A percentile compares a stretch with the other conserved stretches of the same genome.
Evolutionary conservation across 2,888 invertebrate species (phyloP).

Genomic region (Temnothorax ravouxi): DNA sequence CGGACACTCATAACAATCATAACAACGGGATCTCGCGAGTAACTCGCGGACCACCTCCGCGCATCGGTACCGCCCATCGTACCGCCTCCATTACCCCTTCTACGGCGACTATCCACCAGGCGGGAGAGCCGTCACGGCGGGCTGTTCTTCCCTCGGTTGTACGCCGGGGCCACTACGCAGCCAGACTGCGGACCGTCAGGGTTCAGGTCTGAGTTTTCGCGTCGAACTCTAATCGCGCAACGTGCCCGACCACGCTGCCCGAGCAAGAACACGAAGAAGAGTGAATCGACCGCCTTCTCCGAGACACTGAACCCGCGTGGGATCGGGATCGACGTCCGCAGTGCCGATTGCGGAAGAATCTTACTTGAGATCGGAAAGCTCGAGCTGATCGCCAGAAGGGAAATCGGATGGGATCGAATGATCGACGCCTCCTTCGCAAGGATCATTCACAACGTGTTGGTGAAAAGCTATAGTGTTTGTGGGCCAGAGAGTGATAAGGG

Average conservation of each 20-base stretch:
- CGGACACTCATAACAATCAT: constrained; percentile 86
- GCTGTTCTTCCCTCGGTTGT: constrained; percentile 75
- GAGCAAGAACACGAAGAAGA: constrained; percentile 35
- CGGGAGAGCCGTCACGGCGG: constrained; percentile 75
- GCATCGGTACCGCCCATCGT: constrained; percentile 82
- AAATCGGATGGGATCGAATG: constrained; percentile 40
- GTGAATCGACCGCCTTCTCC: constrained; percentile 34
- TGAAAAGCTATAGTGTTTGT: constrained; percentile 65
- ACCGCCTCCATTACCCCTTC: constrained; percentile 75
- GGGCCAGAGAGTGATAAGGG: constrained; percentile 66
- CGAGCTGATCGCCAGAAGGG: constrained; percentile 1
- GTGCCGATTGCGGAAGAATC: constrained; percentile 55
- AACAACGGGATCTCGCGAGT: constrained; percentile 84
- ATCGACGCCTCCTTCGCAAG: constrained; percentile 34
- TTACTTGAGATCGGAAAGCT: neutral
- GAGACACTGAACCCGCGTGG: constrained; percentile 17
- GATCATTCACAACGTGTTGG: constrained; percentile 58
- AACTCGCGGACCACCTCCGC: constrained; percentile 86
- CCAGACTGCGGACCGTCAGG: constrained; percentile 86
- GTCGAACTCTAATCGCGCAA: constrained; percentile 77
- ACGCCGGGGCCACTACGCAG: constrained; percentile 85
- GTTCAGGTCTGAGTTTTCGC: constrained; percentile 80
- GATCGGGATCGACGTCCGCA: constrained; percentile 22
- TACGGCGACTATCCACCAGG: constrained; percentile 57
- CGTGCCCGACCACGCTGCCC: constrained; percentile 81